Evolutionary conservation across 2,113 vertebrate species (phyloP).

Genomic region (Bos indicus): DNA sequence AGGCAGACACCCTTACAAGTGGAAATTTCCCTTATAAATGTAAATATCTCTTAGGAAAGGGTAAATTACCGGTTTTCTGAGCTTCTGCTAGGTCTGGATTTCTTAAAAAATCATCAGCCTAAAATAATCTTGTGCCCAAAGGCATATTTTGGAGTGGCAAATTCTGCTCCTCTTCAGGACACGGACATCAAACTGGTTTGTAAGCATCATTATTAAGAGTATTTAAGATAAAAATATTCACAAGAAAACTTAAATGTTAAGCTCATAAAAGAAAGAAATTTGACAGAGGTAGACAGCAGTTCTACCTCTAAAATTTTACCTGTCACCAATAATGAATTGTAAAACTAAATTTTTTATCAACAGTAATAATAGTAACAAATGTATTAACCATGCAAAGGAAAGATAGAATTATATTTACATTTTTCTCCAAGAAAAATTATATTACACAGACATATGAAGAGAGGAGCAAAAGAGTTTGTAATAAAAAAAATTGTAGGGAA

Average conservation of each 20-base stretch:
- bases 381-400: not conserved
- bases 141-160: not conserved
- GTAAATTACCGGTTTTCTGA: not conserved
- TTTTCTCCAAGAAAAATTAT: not conserved
- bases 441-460: slow-evolving; percentile 30
- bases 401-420: not conserved
- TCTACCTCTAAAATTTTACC: not conserved
- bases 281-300: not conserved
- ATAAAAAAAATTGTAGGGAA: not conserved
- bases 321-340: not conserved
- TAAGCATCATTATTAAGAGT: not conserved
- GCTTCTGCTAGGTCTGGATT: not conserved
- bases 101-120: not conserved
- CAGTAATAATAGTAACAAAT: not conserved
- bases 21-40: not conserved
- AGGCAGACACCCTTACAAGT: not conserved
- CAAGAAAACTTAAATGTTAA: not conserved
- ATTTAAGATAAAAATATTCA: not conserved
- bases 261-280: not conserved
- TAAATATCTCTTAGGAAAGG: not conserved
- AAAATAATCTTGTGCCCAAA: not conserved
- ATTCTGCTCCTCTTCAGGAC: not conserved
- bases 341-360: not conserved
- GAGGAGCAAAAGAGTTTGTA: not conserved
- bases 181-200: not conserved